A percentile compares a stretch with the other conserved stretches of the same genome.
Conservation (phyloP, 2,113 vertebrate species). For the Acanthochromis polyacanthus region DNA sequence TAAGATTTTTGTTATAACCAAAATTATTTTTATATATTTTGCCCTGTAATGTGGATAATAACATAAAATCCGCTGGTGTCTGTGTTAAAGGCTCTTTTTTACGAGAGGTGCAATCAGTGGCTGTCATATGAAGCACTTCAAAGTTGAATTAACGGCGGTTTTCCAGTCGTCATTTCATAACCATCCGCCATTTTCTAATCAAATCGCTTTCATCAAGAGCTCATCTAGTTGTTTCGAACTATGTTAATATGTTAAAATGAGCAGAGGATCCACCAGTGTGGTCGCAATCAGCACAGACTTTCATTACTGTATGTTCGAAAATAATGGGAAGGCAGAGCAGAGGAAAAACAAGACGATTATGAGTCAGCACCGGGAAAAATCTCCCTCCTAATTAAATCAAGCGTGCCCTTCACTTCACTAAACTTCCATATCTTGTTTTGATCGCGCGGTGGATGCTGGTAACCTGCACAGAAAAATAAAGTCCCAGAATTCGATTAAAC, state of each 20-base stretch:
- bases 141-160: slow-evolving; percentile 58
- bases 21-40: neutral
- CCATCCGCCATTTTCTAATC: slow-evolving; percentile 70
- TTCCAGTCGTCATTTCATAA: slow-evolving; percentile 52
- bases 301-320: slow-evolving; percentile 70
- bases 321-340: slow-evolving; percentile 51
- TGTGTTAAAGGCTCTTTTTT: slow-evolving; percentile 1
- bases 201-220: slow-evolving; percentile 73
- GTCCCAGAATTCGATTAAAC: slow-evolving; percentile 66
- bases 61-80: neutral
- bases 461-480: slow-evolving; percentile 65
- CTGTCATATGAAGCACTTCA: slow-evolving; percentile 39
- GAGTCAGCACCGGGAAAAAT: slow-evolving; percentile 57
- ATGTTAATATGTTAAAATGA: slow-evolving; percentile 76
- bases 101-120: slow-evolving; percentile 48
- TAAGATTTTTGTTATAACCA: neutral
- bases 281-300: slow-evolving; percentile 74
- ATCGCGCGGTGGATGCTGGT: slow-evolving; percentile 56
- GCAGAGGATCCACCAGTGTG: slow-evolving; percentile 58
- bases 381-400: slow-evolving; percentile 79
- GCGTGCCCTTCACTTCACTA: slow-evolving; percentile 69
- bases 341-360: slow-evolving; percentile 61
- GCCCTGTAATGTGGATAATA: slow-evolving; percentile 10
- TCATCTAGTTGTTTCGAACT: slow-evolving; percentile 71
- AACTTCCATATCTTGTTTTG: slow-evolving; percentile 76